Conservation (phyloP, 2,113 vertebrate species). For the Prietella phreatophila region DNA sequence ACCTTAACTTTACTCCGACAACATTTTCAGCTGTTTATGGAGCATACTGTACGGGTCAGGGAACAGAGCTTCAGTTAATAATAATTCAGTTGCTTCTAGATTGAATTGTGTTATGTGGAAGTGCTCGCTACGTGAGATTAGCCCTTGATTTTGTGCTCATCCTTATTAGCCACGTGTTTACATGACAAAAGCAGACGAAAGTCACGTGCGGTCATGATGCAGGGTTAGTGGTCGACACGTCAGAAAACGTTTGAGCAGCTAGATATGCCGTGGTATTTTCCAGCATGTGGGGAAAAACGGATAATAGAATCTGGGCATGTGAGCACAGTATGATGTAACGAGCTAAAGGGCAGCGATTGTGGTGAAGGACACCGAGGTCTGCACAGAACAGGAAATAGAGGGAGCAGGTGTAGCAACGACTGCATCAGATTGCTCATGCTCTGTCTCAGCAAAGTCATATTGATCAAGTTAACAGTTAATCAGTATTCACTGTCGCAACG, state of each 20-base stretch:
- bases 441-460: neutral
- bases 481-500: neutral
- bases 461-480: neutral
- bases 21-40: neutral
- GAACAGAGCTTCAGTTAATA: neutral
- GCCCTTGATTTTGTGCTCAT: neutral
- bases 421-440: neutral
- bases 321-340: neutral
- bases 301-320: neutral
- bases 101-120: neutral
- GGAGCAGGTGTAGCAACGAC: neutral
- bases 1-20: neutral
- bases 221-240: neutral
- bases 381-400: neutral
- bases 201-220: neutral
- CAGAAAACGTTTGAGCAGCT: neutral
- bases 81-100: neutral
- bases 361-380: neutral
- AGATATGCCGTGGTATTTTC: neutral
- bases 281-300: neutral
- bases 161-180: neutral
- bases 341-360: neutral
- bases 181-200: neutral
- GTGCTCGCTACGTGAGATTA: neutral
- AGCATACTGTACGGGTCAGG: neutral